A percentile compares a stretch with the other conserved stretches of the same genome.
phyloP scores from a whole-genome alignment of 2,113 vertebrate species.

The Xyrauchen texanus region DNA sequence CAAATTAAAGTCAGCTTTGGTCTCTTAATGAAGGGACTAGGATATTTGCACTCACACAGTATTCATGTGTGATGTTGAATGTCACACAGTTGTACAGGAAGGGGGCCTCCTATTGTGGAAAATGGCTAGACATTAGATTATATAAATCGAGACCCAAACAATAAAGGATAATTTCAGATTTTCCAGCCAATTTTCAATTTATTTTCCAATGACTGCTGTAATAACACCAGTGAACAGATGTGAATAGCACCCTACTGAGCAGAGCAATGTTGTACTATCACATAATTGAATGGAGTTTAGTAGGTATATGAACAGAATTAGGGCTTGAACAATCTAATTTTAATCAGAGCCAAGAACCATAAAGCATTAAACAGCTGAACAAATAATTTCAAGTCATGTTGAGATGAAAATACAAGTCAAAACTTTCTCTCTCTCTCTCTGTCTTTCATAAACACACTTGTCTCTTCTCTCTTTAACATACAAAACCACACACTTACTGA shows the following conservation, averaged over 20 bases:
- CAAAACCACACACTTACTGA: neutral
- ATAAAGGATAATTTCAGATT: slow-evolving; percentile 14
- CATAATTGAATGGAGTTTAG: slow-evolving; percentile 25
- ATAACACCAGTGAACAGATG: slow-evolving; percentile 8
- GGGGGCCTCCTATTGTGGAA: neutral
- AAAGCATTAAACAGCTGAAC: slow-evolving; percentile 30
- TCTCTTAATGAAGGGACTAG: neutral
- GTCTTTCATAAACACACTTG: neutral
- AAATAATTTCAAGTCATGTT: slow-evolving; percentile 12
- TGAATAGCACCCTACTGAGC: slow-evolving; percentile 22
- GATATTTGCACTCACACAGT: neutral
- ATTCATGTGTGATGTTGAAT: neutral
- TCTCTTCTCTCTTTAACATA: neutral
- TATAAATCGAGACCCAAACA: slow-evolving; percentile 5
- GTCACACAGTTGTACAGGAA: neutral
- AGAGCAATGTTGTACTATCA: slow-evolving; percentile 12
- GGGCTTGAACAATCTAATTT: neutral
- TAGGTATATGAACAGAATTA: slow-evolving; percentile 16
- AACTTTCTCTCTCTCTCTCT: neutral
- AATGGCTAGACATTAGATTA: neutral
- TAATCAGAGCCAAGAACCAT: slow-evolving; percentile 17
- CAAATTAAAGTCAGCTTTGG: neutral
- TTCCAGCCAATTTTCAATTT: neutral
- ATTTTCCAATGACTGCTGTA: slow-evolving; percentile 7
- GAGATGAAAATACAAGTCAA: neutral